Conservation (phyloP, 2,888 invertebrate species). For the Listrodromus nycthemerus region DNA sequence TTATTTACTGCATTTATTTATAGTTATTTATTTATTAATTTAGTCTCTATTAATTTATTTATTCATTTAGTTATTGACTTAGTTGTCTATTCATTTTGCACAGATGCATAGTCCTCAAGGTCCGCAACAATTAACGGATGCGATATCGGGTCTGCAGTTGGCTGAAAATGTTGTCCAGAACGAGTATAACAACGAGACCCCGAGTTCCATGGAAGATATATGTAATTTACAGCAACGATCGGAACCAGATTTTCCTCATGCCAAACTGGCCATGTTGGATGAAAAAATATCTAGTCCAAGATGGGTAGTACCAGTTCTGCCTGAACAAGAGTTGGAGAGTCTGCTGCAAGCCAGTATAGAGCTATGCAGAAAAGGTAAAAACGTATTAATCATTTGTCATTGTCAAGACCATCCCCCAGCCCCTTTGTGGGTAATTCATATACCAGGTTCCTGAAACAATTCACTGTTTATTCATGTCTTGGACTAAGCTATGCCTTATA, state of each 20-base stretch:
- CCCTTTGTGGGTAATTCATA: no score
- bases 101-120: constrained; percentile 82
- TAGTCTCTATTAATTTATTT: background rate
- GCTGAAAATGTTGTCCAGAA: constrained; percentile 80
- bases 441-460: no score
- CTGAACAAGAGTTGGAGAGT: constrained; percentile 97
- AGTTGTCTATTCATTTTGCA: background rate
- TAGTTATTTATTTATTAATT: constrained; percentile 13
- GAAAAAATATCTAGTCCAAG: constrained; percentile 98
- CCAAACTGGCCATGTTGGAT: constrained; percentile 94
- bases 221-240: constrained; percentile 82
- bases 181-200: constrained; percentile 78
- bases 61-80: background rate
- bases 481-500: no score
- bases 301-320: constrained; percentile 98
- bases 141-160: constrained; percentile 82
- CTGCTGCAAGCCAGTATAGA: constrained; percentile 95
- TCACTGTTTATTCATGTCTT: no score
- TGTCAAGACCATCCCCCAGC: no score
- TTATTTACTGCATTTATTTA: background rate
- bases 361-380: constrained; percentile 91
- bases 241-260: constrained; percentile 93
- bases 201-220: constrained; percentile 77
- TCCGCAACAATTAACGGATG: constrained; percentile 81
- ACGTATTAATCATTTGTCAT: background rate